Evolutionary conservation across 2,888 invertebrate genomes (phyloP).

Genomic region (Pheosia tremula): DNA sequence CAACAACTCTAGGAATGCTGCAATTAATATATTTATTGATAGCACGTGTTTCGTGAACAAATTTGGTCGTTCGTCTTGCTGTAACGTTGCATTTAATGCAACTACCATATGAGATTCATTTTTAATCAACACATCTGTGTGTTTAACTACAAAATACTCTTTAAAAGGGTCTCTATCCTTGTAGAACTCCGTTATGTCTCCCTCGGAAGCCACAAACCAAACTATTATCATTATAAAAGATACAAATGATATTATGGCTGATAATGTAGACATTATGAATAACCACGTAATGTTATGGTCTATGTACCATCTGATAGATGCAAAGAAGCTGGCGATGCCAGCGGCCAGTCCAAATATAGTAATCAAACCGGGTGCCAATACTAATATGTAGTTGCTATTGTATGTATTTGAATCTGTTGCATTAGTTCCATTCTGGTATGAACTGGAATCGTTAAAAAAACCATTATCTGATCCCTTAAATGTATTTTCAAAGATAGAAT

Average conservation of each 20-base stretch:
- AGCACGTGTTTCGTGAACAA: constrained; percentile 76
- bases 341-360: constrained; percentile 79
- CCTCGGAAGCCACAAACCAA: constrained; percentile 69
- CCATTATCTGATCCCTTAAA: not conserved
- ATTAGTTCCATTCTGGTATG: constrained; percentile 15
- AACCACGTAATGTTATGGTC: constrained; percentile 87
- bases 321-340: constrained; percentile 83
- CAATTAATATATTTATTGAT: constrained; percentile 85
- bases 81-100: constrained; percentile 49
- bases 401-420: constrained; percentile 32
- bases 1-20: constrained; percentile 82
- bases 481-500: not conserved
- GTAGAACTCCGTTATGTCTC: constrained; percentile 67
- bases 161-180: constrained; percentile 72
- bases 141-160: constrained; percentile 67
- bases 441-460: not conserved
- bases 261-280: constrained; percentile 82
- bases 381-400: constrained; percentile 57
- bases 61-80: constrained; percentile 51
- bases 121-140: constrained; percentile 60
- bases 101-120: constrained; percentile 73
- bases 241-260: constrained; percentile 77
- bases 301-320: constrained; percentile 87
- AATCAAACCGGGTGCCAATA: constrained; percentile 78
- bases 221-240: constrained; percentile 71